A percentile compares a stretch with the other conserved stretches of the same genome.
These are phyloP conservation scores for Drosophila quadrilineata DNA, from an alignment of 1,140 invertebrate genomes.

Conservation along the genomic window DNA sequence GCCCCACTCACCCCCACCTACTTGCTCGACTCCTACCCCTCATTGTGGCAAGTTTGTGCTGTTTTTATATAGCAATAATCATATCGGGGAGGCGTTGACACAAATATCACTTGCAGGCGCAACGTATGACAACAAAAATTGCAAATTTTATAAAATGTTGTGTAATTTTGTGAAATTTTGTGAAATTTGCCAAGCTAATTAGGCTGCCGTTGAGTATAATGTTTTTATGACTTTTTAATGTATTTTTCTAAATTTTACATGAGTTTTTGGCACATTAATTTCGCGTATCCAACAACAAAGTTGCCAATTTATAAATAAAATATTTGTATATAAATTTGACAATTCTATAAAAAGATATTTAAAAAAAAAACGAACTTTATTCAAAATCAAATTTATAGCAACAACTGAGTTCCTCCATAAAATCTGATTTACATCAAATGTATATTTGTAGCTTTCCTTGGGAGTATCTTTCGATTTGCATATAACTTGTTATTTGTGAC, in stretches of 20 bases:
- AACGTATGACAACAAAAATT: slow-evolving; percentile 32
- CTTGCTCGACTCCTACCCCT: too few species aligned
- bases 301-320: background rate
- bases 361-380: too few species aligned
- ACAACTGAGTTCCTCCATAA: slow-evolving; percentile 58
- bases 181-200: slow-evolving; percentile 59
- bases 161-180: background rate
- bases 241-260: slow-evolving; percentile 52
- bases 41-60: slow-evolving; percentile 8
- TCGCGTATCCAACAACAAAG: slow-evolving; percentile 3
- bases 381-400: slow-evolving; percentile 9
- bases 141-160: too few species aligned
- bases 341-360: too few species aligned
- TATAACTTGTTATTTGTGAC: too few species aligned
- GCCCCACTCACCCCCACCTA: too few species aligned
- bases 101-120: slow-evolving; percentile 58
- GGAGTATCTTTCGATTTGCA: too few species aligned
- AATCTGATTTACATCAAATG: slow-evolving; percentile 15
- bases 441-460: slow-evolving; percentile 23
- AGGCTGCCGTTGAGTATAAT: slow-evolving; percentile 64
- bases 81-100: slow-evolving; percentile 61
- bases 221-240: slow-evolving; percentile 73
- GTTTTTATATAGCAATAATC: slow-evolving; percentile 47
- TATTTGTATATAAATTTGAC: background rate
- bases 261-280: slow-evolving; percentile 42